phyloP scores from a whole-genome alignment of 2,113 vertebrate genomes.

The Pygoscelis antarcticus region DNA sequence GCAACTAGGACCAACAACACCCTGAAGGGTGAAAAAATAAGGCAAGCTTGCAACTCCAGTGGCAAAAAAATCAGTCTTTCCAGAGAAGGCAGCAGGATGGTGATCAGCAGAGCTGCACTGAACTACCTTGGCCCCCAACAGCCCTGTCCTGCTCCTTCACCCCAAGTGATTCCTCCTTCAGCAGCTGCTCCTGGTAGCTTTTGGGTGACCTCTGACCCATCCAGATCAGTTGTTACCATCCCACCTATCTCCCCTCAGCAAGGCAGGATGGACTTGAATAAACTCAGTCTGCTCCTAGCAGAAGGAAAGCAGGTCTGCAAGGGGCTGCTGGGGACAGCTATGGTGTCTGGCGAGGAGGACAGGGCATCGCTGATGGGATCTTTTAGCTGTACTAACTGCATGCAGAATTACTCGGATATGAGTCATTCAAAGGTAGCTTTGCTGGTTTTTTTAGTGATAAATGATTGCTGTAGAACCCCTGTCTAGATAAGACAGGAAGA shows the following conservation, averaged over 20 bases:
- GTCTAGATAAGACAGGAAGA: not conserved
- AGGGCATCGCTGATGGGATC: fast-evolving
- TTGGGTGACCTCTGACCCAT: not conserved
- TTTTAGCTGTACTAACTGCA: not conserved
- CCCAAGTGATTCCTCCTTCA: not conserved
- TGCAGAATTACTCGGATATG: not conserved
- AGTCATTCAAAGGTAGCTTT: not conserved
- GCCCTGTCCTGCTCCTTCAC: not conserved
- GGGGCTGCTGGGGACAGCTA: not conserved
- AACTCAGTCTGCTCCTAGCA: not conserved
- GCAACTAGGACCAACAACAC: not conserved
- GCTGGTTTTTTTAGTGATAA: not conserved
- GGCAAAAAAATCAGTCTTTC: not conserved
- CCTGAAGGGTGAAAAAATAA: not conserved
- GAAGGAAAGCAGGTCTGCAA: not conserved
- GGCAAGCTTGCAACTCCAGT: not conserved
- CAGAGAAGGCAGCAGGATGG: not conserved
- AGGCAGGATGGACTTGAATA: not conserved
- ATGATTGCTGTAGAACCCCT: not conserved
- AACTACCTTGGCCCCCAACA: not conserved
- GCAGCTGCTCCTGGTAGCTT: not conserved
- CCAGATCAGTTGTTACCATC: not conserved
- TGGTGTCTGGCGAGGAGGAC: fast-evolving
- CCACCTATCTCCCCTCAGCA: not conserved
- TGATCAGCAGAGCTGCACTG: not conserved